phyloP scores from a whole-genome alignment of 64 coral and sea anemone species.

The Porites lutea region DNA sequence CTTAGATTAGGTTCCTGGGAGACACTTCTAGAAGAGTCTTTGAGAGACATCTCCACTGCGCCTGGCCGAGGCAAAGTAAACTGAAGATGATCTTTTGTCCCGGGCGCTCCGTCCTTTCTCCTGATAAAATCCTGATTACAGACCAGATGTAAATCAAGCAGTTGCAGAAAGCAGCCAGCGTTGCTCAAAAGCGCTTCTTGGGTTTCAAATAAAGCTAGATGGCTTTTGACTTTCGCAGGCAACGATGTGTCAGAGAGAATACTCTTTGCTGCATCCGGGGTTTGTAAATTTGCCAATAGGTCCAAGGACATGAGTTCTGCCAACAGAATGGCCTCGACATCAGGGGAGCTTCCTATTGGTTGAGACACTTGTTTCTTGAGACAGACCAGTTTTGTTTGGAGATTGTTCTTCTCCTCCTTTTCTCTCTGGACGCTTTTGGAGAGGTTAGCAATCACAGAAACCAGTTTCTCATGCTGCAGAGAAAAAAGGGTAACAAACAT shows the following conservation, averaged over 20 bases:
- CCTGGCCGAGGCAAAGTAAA: slow-evolving; percentile 39
- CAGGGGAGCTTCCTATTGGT: slow-evolving; percentile 64
- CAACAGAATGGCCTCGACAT: slow-evolving; percentile 85
- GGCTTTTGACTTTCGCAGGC: slow-evolving; percentile 59
- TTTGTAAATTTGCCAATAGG: slow-evolving; percentile 69
- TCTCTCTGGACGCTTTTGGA: slow-evolving; percentile 96
- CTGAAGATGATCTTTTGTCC: slow-evolving; percentile 7
- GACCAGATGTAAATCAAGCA: slow-evolving; percentile 44
- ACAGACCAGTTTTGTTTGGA: slow-evolving; percentile 84
- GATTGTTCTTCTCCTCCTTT: slow-evolving; percentile 84
- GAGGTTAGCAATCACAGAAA: slow-evolving; percentile 89
- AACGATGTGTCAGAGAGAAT: slow-evolving; percentile 39
- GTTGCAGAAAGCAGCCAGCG: slow-evolving; percentile 57
- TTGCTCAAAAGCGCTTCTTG: slow-evolving; percentile 62
- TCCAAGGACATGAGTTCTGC: slow-evolving; percentile 93
- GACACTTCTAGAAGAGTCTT: slow-evolving; percentile 33
- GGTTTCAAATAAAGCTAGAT: slow-evolving; percentile 34
- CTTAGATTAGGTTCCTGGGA: slow-evolving; percentile 27
- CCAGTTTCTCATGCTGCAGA: slow-evolving; percentile 82
- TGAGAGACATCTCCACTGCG: slow-evolving; percentile 42
- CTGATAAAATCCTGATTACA: slow-evolving; percentile 2
- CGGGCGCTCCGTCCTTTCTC: neutral
- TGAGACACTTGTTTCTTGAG: slow-evolving; percentile 86
- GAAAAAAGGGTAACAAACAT: neutral
- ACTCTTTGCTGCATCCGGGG: slow-evolving; percentile 45